These are phyloP conservation scores for Manis pentadactyla DNA, from an alignment of 2,797 vertebrate genomes.

Conservation along the genomic window DNA sequence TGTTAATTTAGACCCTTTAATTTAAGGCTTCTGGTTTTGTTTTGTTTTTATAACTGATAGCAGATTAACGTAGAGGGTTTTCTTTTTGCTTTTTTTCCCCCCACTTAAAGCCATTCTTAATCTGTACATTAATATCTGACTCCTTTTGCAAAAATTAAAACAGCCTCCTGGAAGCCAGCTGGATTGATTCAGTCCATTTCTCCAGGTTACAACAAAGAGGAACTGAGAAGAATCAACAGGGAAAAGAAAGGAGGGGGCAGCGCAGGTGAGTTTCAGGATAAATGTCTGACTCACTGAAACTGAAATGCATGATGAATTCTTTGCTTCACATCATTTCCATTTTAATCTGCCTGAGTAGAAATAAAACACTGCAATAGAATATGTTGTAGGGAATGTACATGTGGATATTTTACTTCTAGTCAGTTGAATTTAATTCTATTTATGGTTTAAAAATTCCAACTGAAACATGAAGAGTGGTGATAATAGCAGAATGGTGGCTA, in stretches of 20 bases:
- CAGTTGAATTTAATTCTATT: slow-evolving; percentile 69
- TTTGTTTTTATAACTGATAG: not conserved
- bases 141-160: not conserved
- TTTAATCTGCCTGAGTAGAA: slow-evolving; percentile 64
- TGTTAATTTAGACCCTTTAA: not conserved
- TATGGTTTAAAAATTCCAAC: slow-evolving; percentile 50
- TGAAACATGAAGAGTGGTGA: slow-evolving; percentile 12
- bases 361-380: slow-evolving; percentile 60
- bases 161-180: not conserved
- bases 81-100: not conserved
- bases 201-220: not conserved
- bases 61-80: not conserved
- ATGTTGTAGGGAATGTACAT: not conserved
- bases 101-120: not conserved
- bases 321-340: slow-evolving; percentile 54
- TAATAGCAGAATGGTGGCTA: slow-evolving; percentile 26
- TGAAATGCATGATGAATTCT: slow-evolving; percentile 47
- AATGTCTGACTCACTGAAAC: not conserved
- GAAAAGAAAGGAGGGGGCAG: not conserved
- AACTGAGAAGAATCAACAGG: not conserved
- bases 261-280: not conserved
- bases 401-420: slow-evolving; percentile 57
- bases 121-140: not conserved
- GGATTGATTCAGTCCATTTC: not conserved
- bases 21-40: not conserved